Evolutionary conservation across 2,797 vertebrate genomes (phyloP).

Genomic region (Luscinia luscinia): DNA sequence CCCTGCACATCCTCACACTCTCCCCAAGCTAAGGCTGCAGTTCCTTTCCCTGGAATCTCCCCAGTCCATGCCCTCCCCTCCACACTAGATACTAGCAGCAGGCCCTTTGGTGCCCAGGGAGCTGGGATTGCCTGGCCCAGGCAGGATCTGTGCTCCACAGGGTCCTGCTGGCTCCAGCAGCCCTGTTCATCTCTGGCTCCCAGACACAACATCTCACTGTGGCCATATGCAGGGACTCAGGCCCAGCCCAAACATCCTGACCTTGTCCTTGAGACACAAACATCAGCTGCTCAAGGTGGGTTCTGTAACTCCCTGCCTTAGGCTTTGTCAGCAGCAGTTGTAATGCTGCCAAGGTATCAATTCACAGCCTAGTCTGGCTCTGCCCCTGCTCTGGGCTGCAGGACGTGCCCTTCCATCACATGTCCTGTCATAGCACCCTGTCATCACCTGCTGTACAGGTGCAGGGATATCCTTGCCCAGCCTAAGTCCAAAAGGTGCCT

Average conservation of each 20-base stretch:
- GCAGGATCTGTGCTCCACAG: neutral
- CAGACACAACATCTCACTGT: slow-evolving; percentile 5
- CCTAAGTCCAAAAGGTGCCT: neutral
- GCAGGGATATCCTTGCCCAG: neutral
- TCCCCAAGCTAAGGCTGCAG: too few species aligned
- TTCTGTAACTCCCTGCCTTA: neutral
- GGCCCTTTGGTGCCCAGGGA: neutral
- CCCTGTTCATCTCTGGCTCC: neutral
- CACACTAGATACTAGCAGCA: rapidly evolving
- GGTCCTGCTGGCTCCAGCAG: rapidly evolving
- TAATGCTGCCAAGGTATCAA: neutral
- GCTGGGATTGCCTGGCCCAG: neutral
- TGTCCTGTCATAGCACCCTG: neutral
- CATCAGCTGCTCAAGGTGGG: neutral
- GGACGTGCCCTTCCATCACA: neutral
- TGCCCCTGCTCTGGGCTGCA: neutral
- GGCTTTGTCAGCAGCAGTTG: neutral
- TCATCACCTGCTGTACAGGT: neutral
- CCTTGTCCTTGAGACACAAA: slow-evolving; percentile 16
- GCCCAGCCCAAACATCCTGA: neutral
- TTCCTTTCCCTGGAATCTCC: too few species aligned
- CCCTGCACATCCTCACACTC: too few species aligned
- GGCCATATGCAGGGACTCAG: neutral
- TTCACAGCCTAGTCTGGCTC: neutral
- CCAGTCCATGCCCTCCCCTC: neutral